Percentiles rank a stretch among this genome's conserved stretches.
Evolutionary conservation across 2,797 vertebrate species (phyloP).

Genomic region (Tadarida brasiliensis): DNA sequence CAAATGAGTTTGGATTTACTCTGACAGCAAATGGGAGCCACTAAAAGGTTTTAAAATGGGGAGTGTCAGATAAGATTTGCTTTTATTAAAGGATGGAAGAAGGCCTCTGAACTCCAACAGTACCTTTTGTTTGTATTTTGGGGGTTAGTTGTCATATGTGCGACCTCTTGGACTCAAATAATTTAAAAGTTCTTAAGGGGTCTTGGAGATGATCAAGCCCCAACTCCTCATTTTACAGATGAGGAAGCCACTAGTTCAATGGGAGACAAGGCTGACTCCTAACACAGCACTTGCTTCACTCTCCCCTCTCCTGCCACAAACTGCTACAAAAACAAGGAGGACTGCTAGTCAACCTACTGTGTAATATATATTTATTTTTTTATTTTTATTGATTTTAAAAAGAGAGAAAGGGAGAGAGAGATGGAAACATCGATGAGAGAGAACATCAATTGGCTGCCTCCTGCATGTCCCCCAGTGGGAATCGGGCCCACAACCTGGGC

Average conservation of each 20-base stretch:
- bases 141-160: background rate
- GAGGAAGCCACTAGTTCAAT: background rate
- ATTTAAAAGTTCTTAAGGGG: background rate
- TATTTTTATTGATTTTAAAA: too few relatives aligned
- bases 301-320: background rate
- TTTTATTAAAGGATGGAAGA: background rate
- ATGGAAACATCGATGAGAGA: too few relatives aligned
- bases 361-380: background rate
- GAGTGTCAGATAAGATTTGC: background rate
- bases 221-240: background rate
- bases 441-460: too few relatives aligned
- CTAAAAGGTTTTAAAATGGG: background rate
- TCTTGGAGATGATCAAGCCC: background rate
- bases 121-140: background rate
- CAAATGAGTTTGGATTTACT: background rate
- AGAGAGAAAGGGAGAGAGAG: too few relatives aligned
- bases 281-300: background rate
- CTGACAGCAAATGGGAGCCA: background rate
- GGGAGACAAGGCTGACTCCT: background rate
- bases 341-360: background rate
- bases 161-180: background rate
- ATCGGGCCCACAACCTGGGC: too few relatives aligned
- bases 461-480: too few relatives aligned
- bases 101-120: background rate
- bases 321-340: background rate